Evolutionary conservation across 2,797 vertebrate species (phyloP).

Genomic region (Poeciliopsis paucimaculata): DNA sequence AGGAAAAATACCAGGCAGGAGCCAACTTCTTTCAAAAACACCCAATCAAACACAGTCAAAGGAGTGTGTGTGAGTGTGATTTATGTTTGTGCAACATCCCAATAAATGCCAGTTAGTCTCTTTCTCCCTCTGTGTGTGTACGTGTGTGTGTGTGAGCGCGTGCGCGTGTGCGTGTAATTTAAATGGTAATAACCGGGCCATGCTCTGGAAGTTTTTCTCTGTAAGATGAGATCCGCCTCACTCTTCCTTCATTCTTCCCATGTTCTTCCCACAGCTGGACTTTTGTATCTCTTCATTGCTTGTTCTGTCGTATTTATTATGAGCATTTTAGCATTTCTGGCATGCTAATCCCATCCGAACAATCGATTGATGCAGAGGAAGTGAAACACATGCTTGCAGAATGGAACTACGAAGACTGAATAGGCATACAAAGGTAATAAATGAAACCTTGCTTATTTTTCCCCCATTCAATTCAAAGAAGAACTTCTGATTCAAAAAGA

Average conservation of each 20-base stretch:
- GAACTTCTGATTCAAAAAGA: not conserved
- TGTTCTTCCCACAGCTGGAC: conserved; percentile 76
- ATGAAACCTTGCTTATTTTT: not conserved
- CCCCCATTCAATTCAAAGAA: not conserved
- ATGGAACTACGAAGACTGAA: conserved; percentile 25
- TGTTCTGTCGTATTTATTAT: conserved; percentile 31
- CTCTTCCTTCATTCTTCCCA: conserved; percentile 61
- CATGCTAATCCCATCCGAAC: conserved; percentile 41
- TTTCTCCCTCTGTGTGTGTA: conserved; percentile 12
- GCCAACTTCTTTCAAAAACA: conserved; percentile 56
- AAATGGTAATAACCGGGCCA: conserved; percentile 62
- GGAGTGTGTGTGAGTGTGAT: conserved; percentile 38
- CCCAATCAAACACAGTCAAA: conserved; percentile 47
- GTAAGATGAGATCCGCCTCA: conserved; percentile 61
- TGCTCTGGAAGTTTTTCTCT: conserved; percentile 51
- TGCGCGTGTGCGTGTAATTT: conserved; percentile 45
- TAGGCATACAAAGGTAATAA: not conserved
- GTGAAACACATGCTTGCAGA: conserved; percentile 13
- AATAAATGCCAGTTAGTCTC: conserved; percentile 13
- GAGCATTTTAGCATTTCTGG: conserved; percentile 19
- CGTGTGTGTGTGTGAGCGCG: conserved; percentile 18
- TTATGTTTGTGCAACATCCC: conserved; percentile 68
- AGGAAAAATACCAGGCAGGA: conserved; percentile 66
- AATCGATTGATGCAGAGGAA: conserved; percentile 48
- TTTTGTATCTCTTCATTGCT: conserved; percentile 59